These are phyloP conservation scores for Tolypeutes matacus DNA, from an alignment of 2,797 vertebrate species.

Conservation along the genomic window DNA sequence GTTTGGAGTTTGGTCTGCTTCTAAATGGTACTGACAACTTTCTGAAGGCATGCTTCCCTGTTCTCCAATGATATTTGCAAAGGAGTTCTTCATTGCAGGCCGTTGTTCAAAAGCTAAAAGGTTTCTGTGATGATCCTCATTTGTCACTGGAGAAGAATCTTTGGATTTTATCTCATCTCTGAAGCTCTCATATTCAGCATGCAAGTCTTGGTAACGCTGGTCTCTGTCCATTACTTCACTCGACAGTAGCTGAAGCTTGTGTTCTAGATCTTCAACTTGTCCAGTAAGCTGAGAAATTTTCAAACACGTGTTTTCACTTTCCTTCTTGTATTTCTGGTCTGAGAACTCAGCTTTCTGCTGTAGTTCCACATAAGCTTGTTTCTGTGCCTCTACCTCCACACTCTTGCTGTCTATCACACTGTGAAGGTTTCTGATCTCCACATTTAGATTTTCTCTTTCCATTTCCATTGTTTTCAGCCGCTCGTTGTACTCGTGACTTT, in stretches of 20 bases:
- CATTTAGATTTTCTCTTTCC: slow-evolving; percentile 88
- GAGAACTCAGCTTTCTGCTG: slow-evolving; percentile 86
- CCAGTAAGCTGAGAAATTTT: slow-evolving; percentile 90
- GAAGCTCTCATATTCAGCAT: slow-evolving; percentile 88
- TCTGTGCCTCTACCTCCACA: slow-evolving; percentile 90
- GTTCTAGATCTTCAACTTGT: slow-evolving; percentile 89
- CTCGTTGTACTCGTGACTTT: slow-evolving; percentile 84
- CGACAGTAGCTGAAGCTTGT: slow-evolving; percentile 87
- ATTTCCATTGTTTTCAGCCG: slow-evolving; percentile 88
- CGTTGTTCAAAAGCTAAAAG: slow-evolving; percentile 83
- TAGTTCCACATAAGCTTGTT: slow-evolving; percentile 88
- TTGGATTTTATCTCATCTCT: slow-evolving; percentile 87
- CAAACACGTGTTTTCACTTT: slow-evolving; percentile 90
- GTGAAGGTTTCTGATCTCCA: slow-evolving; percentile 90
- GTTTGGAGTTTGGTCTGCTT: slow-evolving; percentile 85
- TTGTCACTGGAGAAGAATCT: slow-evolving; percentile 85
- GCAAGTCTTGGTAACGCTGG: slow-evolving; percentile 86
- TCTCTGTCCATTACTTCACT: slow-evolving; percentile 88
- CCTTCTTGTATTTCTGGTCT: slow-evolving; percentile 91
- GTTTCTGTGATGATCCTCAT: slow-evolving; percentile 80
- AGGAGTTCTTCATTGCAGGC: slow-evolving; percentile 80
- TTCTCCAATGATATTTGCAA: slow-evolving; percentile 82
- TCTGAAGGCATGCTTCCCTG: slow-evolving; percentile 79
- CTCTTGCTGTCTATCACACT: slow-evolving; percentile 89
- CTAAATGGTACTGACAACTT: slow-evolving; percentile 80